A percentile compares a stretch with the other conserved stretches of the same genome.
phyloP scores from a whole-genome alignment of 2,113 vertebrate species.

The Cricetomys ansorgei region DNA sequence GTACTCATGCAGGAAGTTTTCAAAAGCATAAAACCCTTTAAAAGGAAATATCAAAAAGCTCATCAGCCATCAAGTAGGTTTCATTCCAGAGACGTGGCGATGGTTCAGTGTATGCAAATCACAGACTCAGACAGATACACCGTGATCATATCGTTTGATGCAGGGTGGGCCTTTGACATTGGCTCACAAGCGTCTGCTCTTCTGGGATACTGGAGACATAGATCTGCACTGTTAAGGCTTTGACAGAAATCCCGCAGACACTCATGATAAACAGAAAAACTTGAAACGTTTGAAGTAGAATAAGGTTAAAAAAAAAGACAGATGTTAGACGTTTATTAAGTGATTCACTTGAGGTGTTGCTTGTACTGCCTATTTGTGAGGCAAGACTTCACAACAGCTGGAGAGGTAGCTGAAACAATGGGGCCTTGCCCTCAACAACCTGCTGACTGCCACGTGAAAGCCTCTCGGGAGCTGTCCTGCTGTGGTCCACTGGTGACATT shows the following conservation, averaged over 20 bases:
- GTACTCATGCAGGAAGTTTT: not conserved
- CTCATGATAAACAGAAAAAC: not conserved
- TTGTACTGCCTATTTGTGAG: not conserved
- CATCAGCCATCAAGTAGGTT: not conserved
- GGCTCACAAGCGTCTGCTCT: no score
- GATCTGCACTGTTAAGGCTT: not conserved
- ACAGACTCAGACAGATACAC: not conserved
- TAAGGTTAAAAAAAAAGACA: not conserved
- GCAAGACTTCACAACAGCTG: not conserved
- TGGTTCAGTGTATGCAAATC: not conserved
- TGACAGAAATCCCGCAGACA: not conserved
- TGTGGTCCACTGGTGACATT: not conserved
- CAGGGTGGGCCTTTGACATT: not conserved
- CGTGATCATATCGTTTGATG: no score
- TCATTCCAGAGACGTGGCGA: not conserved
- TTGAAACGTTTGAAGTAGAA: not conserved
- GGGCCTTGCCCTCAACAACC: not conserved
- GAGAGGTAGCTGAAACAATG: not conserved
- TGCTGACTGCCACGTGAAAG: not conserved
- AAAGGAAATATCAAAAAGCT: not conserved
- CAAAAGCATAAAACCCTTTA: not conserved
- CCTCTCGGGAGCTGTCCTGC: not conserved
- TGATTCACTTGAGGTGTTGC: not conserved
- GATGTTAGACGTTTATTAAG: not conserved
- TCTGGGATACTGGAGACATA: not conserved